Conservation (phyloP, 2,113 vertebrate species). For the Rhinopithecus roxellana region DNA sequence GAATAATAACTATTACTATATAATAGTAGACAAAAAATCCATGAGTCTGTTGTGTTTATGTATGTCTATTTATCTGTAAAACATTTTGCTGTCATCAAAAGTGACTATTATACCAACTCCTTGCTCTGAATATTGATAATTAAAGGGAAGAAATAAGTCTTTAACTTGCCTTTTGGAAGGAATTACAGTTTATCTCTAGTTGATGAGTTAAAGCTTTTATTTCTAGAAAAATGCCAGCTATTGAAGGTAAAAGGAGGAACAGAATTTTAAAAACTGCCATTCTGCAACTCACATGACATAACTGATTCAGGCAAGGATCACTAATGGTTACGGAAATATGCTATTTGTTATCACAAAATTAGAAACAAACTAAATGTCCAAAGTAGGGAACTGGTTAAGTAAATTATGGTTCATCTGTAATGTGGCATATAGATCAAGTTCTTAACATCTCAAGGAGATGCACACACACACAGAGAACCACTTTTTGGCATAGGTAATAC, state of each 20-base stretch:
- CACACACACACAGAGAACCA: not conserved
- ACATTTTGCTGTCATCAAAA: not conserved
- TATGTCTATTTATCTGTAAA: not conserved
- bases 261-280: not conserved
- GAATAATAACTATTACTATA: not conserved
- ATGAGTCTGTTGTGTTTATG: not conserved
- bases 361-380: not conserved
- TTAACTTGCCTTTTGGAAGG: not conserved
- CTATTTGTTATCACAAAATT: not conserved
- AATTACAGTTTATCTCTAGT: not conserved
- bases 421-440: not conserved
- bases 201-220: not conserved
- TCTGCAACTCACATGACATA: not conserved
- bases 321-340: not conserved
- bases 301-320: not conserved
- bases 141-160: not conserved
- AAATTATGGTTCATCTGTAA: not conserved
- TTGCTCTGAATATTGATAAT: not conserved
- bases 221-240: not conserved
- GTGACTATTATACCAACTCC: not conserved
- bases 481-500: not conserved
- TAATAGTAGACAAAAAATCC: not conserved
- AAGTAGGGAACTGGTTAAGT: not conserved
- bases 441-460: not conserved
- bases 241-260: not conserved